These are phyloP conservation scores for Tyria jacobaeae DNA, from an alignment of 2,888 invertebrate species.

Conservation along the genomic window DNA sequence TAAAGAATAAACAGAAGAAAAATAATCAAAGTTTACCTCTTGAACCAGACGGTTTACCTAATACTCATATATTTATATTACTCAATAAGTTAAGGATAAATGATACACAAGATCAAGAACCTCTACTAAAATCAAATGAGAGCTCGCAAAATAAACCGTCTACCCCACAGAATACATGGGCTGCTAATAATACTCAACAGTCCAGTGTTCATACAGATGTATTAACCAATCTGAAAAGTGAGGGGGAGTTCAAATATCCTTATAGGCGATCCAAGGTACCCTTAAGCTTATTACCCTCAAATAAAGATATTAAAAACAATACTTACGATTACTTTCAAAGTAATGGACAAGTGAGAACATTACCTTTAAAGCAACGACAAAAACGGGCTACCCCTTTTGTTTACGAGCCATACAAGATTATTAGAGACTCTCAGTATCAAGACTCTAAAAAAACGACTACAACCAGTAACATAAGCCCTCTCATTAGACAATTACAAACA, in stretches of 20 bases:
- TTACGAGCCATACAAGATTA: constrained; percentile 83
- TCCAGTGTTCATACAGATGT: constrained; percentile 80
- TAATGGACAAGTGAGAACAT: constrained; percentile 56
- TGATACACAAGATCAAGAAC: constrained; percentile 32
- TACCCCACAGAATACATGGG: constrained; percentile 22
- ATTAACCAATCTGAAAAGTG: constrained; percentile 74
- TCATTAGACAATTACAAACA: constrained; percentile 76
- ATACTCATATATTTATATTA: constrained; percentile 51
- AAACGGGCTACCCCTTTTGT: constrained; percentile 73
- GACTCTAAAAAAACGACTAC: constrained; percentile 78
- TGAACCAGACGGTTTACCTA: constrained; percentile 34
- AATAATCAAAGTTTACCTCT: constrained; percentile 27
- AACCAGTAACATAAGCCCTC: constrained; percentile 74
- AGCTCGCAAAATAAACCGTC: constrained; percentile 26
- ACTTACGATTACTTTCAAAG: constrained; percentile 54
- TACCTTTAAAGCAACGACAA: constrained; percentile 51
- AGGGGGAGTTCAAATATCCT: constrained; percentile 26
- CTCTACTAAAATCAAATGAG: constrained; percentile 38
- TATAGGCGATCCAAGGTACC: neutral
- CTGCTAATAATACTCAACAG: constrained; percentile 48
- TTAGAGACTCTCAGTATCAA: constrained; percentile 71
- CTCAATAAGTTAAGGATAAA: constrained; percentile 56
- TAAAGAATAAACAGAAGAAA: constrained; percentile 38
- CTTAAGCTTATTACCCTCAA: constrained; percentile 21
- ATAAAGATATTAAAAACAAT: constrained; percentile 31